These are phyloP conservation scores for Malurus elegans DNA, from an alignment of 2,113 vertebrate species.

Conservation along the genomic window DNA sequence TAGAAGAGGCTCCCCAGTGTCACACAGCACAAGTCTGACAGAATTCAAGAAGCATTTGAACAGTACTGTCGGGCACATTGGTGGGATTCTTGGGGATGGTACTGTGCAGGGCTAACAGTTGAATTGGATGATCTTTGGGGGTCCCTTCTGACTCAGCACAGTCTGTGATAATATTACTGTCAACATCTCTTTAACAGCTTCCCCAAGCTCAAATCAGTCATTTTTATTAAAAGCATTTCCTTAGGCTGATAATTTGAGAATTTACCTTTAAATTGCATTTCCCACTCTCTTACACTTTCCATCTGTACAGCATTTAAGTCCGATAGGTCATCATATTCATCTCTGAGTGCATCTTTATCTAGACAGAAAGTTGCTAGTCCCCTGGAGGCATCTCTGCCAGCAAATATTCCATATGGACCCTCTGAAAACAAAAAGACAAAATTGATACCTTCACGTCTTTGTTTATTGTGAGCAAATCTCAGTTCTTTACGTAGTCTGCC, in stretches of 20 bases:
- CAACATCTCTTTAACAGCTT: not conserved
- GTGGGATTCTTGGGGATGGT: not conserved
- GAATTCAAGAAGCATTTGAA: not conserved
- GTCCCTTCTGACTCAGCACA: not conserved
- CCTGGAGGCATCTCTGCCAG: slow-evolving; percentile 94
- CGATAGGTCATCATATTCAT: slow-evolving; percentile 96
- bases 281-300: slow-evolving; percentile 99
- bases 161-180: not conserved
- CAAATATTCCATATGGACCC: slow-evolving; percentile 96
- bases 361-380: slow-evolving; percentile 98
- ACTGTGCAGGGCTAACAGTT: not conserved
- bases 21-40: not conserved
- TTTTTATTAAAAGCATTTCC: not conserved
- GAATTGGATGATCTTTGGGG: not conserved
- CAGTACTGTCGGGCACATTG: not conserved
- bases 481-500: not conserved
- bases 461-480: not conserved
- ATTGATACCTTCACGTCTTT: slow-evolving; percentile 15
- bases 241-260: not conserved
- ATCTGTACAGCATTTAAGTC: slow-evolving; percentile 98
- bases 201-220: not conserved
- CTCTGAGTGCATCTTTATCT: slow-evolving; percentile 92
- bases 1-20: not conserved
- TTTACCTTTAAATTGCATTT: slow-evolving; percentile 99
- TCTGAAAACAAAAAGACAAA: slow-evolving; percentile 75